These are phyloP conservation scores for Ceratina australensis DNA, from an alignment of 1,140 invertebrate species.

Conservation along the genomic window DNA sequence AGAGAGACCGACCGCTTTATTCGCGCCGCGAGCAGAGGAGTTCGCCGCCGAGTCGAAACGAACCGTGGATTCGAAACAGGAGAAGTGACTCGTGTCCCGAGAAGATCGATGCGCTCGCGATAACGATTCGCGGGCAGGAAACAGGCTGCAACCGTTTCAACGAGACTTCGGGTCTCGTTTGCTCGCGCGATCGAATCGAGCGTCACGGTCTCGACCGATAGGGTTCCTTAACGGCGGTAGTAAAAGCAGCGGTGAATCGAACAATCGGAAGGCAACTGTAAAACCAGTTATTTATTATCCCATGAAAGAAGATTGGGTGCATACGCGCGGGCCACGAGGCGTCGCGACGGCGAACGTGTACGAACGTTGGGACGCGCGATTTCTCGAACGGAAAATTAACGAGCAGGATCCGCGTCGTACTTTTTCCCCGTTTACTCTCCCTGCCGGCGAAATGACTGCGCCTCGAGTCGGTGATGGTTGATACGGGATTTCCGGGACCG, in stretches of 20 bases:
- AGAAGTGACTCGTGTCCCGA: neutral
- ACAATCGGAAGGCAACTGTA: constrained; percentile 51
- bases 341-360: too few relatives aligned
- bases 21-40: too few relatives aligned
- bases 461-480: too few relatives aligned
- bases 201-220: neutral
- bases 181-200: neutral
- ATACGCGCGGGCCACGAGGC: neutral
- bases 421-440: too few relatives aligned
- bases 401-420: too few relatives aligned
- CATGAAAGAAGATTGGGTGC: neutral
- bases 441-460: too few relatives aligned
- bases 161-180: constrained; percentile 26
- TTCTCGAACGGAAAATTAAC: too few relatives aligned
- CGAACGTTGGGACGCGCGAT: too few relatives aligned
- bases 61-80: too few relatives aligned
- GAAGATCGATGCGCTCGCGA: neutral
- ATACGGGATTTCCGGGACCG: neutral
- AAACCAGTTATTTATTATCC: constrained; percentile 56
- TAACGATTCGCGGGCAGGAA: neutral
- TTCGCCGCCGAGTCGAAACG: too few relatives aligned
- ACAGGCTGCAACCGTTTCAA: constrained; percentile 11
- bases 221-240: constrained; percentile 46
- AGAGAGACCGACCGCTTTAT: too few relatives aligned
- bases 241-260: constrained; percentile 50